These are phyloP conservation scores for Hippopotamyrus pictus DNA, from an alignment of 2,797 vertebrate genomes.

Conservation along the genomic window DNA sequence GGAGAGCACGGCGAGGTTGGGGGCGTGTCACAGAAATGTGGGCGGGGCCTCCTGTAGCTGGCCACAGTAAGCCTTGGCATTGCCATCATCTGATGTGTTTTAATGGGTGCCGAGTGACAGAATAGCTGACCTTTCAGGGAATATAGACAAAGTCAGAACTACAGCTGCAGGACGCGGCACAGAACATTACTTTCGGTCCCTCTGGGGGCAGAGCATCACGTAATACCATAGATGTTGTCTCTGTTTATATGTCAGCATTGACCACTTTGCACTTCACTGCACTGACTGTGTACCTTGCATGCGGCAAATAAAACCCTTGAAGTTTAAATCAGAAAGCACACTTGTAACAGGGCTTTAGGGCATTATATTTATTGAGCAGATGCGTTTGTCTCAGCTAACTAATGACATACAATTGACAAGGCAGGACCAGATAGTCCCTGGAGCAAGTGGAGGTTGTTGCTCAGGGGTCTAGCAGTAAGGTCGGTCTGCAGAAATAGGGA, in stretches of 20 bases:
- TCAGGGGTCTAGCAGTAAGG: background rate
- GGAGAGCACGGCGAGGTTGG: background rate
- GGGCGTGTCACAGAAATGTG: background rate
- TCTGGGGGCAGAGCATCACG: background rate
- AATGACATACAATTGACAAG: background rate
- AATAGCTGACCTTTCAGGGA: background rate
- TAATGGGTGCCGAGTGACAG: background rate
- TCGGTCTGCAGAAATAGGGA: background rate
- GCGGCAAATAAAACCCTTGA: background rate
- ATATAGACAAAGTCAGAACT: background rate
- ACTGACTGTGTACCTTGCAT: background rate
- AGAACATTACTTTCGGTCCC: background rate
- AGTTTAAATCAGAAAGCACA: background rate
- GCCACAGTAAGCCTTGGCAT: background rate
- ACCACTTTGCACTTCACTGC: background rate
- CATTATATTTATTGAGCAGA: background rate
- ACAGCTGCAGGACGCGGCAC: background rate
- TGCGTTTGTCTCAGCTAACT: background rate
- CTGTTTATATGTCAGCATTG: background rate
- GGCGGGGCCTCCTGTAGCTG: background rate
- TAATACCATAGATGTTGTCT: background rate
- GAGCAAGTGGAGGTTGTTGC: background rate
- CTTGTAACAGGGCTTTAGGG: background rate
- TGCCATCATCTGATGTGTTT: background rate
- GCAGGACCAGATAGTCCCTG: background rate